Evolutionary conservation across 2,113 vertebrate species (phyloP).

Genomic region (Muntiacus reevesi): DNA sequence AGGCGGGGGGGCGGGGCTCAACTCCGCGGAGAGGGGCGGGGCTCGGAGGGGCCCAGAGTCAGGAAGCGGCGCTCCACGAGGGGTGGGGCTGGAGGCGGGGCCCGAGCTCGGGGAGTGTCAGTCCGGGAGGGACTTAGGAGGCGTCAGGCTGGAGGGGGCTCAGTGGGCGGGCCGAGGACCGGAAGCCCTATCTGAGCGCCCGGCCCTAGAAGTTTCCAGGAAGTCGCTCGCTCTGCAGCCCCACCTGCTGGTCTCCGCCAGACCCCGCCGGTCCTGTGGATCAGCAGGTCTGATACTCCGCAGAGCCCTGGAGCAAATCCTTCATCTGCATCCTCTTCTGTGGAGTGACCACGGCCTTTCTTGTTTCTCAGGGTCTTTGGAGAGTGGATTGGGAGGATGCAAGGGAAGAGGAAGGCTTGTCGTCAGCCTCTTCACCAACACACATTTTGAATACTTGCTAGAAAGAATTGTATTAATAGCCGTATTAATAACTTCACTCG

Average conservation of each 20-base stretch:
- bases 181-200: background rate
- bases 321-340: rapidly evolving
- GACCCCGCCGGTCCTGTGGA: background rate
- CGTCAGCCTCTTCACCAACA: background rate
- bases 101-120: rapidly evolving
- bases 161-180: background rate
- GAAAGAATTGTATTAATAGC: background rate
- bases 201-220: background rate
- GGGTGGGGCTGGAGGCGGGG: background rate
- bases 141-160: rapidly evolving
- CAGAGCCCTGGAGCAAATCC: background rate
- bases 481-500: background rate
- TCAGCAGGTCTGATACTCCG: background rate
- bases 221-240: background rate
- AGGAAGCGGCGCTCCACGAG: rapidly evolving
- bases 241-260: rapidly evolving
- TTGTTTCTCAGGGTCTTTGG: background rate
- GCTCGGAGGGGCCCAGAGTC: background rate
- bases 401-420: background rate
- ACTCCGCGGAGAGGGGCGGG: background rate
- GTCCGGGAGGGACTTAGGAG: rapidly evolving
- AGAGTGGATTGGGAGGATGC: background rate
- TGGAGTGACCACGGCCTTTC: background rate
- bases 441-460: background rate
- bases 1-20: too few species aligned